A percentile compares a stretch with the other conserved stretches of the same genome.
phyloP scores from a whole-genome alignment of 2,113 vertebrate species.

The Anhinga rufa region DNA sequence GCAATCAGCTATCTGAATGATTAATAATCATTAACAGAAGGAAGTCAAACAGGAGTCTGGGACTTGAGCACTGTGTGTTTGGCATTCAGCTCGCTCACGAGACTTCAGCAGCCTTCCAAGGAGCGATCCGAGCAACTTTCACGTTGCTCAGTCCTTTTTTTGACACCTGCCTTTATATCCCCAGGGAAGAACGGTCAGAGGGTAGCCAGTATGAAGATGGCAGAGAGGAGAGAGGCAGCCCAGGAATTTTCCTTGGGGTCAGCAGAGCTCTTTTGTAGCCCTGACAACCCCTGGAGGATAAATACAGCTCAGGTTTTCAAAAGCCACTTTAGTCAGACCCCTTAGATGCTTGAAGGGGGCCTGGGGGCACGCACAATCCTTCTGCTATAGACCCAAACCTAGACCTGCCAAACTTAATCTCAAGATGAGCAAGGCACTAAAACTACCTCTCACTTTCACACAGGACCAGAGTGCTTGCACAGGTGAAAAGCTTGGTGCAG shows the following conservation, averaged over 20 bases:
- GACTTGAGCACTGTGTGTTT: neutral
- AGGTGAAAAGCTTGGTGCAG: neutral
- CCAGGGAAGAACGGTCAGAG: fast-evolving
- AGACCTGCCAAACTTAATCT: neutral
- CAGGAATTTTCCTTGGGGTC: neutral
- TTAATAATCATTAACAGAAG: constrained; percentile 41
- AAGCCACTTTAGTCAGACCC: neutral
- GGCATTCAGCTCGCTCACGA: neutral
- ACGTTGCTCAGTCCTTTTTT: neutral
- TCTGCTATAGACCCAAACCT: neutral
- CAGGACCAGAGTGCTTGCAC: neutral
- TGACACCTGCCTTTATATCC: neutral
- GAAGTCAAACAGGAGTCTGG: neutral
- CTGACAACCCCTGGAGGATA: neutral
- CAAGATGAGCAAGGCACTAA: neutral
- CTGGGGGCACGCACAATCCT: neutral
- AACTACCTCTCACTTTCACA: neutral
- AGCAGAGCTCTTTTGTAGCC: neutral
- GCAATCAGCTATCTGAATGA: neutral
- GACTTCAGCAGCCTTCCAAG: neutral
- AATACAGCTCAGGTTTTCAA: neutral
- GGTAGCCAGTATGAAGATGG: neutral
- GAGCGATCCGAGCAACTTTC: neutral
- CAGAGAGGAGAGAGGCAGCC: neutral
- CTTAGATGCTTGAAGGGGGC: no score